Percentiles rank a stretch among this genome's conserved stretches.
phyloP scores from a whole-genome alignment of 30 jellyfish, hydroid and myxozoan species.

The Hydractinia symbiolongicarpus region DNA sequence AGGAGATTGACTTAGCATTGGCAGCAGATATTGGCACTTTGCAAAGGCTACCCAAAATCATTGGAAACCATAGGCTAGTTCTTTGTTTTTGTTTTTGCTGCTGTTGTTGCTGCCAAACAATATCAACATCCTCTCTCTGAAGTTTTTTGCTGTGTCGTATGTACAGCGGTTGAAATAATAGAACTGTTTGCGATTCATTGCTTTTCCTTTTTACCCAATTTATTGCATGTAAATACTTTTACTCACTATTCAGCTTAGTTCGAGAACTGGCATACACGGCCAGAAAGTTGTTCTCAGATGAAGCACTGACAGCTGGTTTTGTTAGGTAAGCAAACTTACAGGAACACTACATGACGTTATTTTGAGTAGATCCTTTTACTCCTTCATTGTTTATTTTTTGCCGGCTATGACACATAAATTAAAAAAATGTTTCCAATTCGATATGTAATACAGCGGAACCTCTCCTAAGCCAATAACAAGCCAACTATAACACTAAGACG shows the following conservation, averaged over 20 bases:
- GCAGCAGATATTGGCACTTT: constrained; percentile 98
- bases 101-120: background rate
- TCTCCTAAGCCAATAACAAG: no score
- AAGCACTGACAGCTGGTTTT: constrained; percentile 62
- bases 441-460: no score
- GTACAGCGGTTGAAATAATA: background rate
- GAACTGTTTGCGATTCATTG: background rate
- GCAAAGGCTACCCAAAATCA: constrained; percentile 75
- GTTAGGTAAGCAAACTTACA: constrained; percentile 50
- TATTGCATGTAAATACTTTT: background rate
- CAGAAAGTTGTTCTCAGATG: constrained; percentile 72
- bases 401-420: no score
- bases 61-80: constrained; percentile 76
- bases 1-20: constrained; percentile 83
- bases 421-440: no score
- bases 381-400: no score
- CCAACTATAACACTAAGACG: no score
- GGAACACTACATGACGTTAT: no score
- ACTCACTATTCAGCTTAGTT: constrained; percentile 34
- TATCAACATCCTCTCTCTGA: background rate
- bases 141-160: background rate
- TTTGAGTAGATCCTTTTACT: no score
- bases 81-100: no score
- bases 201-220: background rate
- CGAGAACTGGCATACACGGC: constrained; percentile 87